A percentile compares a stretch with the other conserved stretches of the same genome.
phyloP scores from a whole-genome alignment of 2,888 invertebrate species.

The Lasioglossum morio region DNA sequence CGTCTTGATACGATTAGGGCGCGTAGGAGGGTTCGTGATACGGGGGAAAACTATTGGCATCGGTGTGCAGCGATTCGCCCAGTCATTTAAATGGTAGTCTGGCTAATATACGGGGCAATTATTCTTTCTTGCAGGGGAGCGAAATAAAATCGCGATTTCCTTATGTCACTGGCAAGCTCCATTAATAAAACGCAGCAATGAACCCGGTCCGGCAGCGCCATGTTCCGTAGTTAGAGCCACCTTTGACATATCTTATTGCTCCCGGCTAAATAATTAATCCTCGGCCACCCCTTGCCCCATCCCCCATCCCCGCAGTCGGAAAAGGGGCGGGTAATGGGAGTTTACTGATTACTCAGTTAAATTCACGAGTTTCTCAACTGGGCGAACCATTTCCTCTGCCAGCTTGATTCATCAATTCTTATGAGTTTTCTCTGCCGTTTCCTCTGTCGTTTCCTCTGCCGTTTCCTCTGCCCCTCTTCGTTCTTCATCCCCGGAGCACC shows the following conservation, averaged over 20 bases:
- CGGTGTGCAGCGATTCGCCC: conserved; percentile 33
- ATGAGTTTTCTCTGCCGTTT: conserved; percentile 53
- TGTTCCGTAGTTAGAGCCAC: conserved; percentile 51
- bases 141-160: conserved; percentile 56
- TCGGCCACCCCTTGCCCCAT: neutral
- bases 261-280: conserved; percentile 65
- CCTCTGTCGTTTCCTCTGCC: conserved; percentile 40
- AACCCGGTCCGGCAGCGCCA: conserved; percentile 19
- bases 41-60: conserved; percentile 27
- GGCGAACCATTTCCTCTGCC: conserved; percentile 51
- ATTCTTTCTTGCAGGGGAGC: conserved; percentile 40
- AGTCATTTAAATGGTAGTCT: conserved; percentile 35
- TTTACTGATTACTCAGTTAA: conserved; percentile 70
- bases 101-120: conserved; percentile 52
- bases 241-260: conserved; percentile 65
- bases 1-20: conserved; percentile 34
- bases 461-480: neutral
- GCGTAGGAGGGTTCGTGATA: neutral
- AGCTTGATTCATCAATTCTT: conserved; percentile 63
- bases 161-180: conserved; percentile 51
- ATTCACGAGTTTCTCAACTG: conserved; percentile 63
- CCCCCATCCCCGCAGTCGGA: neutral
- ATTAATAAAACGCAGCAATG: conserved; percentile 58
- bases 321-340: conserved; percentile 55
- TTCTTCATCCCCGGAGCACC: neutral